phyloP scores from a whole-genome alignment of 2,888 invertebrate genomes.

The Seladonia tumulorum region DNA sequence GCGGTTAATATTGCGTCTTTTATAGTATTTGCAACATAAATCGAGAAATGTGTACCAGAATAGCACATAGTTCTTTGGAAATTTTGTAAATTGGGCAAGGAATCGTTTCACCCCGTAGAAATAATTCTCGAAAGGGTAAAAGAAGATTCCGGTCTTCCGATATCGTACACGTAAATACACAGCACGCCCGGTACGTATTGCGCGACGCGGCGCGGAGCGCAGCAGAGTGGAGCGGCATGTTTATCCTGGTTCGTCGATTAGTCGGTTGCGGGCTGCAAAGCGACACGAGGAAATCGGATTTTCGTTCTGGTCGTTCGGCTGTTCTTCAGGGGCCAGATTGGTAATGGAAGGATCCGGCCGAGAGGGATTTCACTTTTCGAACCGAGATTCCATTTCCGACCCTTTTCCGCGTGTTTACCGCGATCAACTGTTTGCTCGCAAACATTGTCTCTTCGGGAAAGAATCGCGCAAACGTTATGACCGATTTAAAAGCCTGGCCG shows the following conservation, averaged over 20 bases:
- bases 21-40: too few relatives aligned
- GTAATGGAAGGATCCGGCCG: conserved; percentile 46
- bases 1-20: too few relatives aligned
- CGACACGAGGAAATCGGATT: conserved; percentile 49
- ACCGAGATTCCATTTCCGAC: conserved; percentile 57
- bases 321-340: conserved; percentile 40
- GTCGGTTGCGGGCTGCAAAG: background rate
- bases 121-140: background rate
- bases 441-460: conserved; percentile 55
- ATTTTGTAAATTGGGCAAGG: background rate
- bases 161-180: background rate
- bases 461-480: conserved; percentile 56
- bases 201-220: too few relatives aligned
- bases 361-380: conserved; percentile 47
- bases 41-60: too few relatives aligned
- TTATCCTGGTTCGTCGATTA: background rate
- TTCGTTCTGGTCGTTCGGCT: conserved; percentile 40
- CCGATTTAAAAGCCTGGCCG: conserved; percentile 39
- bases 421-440: conserved; percentile 58
- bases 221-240: background rate
- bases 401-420: conserved; percentile 58
- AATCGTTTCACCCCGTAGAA: too few relatives aligned
- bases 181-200: background rate
- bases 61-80: too few relatives aligned
- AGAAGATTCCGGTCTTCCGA: background rate